Evolutionary conservation across 2,797 vertebrate genomes (phyloP).

Genomic region (Clarias fuscus): DNA sequence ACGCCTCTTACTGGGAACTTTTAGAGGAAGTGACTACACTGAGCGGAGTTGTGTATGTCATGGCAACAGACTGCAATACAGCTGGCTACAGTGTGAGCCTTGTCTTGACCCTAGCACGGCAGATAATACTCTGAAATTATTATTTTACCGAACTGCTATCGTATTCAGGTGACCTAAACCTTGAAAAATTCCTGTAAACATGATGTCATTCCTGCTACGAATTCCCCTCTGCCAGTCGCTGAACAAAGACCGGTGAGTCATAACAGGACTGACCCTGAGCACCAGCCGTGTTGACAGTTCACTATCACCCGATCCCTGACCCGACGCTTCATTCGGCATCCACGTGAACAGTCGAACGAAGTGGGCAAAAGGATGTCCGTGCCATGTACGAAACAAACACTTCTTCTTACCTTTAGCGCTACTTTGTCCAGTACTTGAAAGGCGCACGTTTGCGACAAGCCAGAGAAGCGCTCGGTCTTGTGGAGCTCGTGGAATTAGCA

Average conservation of each 20-base stretch:
- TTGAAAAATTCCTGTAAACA: conserved; percentile 35
- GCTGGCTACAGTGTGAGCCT: not conserved
- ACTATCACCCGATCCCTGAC: conserved; percentile 24
- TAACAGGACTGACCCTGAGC: conserved; percentile 13
- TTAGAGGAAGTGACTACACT: conserved; percentile 5
- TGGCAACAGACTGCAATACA: not conserved
- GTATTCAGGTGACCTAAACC: conserved; percentile 44
- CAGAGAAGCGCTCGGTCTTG: not conserved
- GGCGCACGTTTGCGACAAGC: not conserved
- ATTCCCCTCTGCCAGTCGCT: conserved; percentile 17
- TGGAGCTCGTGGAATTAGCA: not conserved
- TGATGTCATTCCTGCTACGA: conserved; percentile 42
- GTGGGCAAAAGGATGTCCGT: conserved; percentile 11
- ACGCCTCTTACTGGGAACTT: not conserved
- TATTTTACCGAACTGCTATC: conserved; percentile 28
- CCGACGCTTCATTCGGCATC: not conserved
- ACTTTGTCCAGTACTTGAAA: not conserved
- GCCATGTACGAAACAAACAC: not conserved
- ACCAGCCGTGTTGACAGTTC: conserved; percentile 30
- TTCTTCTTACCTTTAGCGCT: not conserved
- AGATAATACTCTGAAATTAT: conserved; percentile 28
- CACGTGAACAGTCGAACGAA: conserved; percentile 10
- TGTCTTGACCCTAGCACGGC: conserved; percentile 23
- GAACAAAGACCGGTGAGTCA: conserved; percentile 36
- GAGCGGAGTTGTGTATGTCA: not conserved